Percentiles rank a stretch among this genome's conserved stretches.
Conservation (phyloP, 64 coral and sea anemone species). For the Pocillopora damicornis region DNA sequence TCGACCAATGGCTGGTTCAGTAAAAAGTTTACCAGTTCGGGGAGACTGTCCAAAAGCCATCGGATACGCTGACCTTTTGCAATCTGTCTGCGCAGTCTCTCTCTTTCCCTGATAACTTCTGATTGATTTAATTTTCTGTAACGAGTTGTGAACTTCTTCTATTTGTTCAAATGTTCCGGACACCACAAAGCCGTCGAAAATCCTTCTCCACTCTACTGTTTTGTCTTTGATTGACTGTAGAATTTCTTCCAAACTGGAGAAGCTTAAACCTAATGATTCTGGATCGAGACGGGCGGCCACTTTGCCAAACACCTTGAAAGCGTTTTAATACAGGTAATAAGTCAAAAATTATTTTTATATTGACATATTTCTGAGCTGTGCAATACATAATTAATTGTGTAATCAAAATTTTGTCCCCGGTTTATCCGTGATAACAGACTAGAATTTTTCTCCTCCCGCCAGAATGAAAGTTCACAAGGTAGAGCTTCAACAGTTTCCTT, state of each 20-base stretch:
- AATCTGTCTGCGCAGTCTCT: neutral
- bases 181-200: constrained; percentile 22
- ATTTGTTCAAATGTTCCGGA: constrained; percentile 15
- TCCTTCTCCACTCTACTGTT: neutral
- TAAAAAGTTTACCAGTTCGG: neutral
- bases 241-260: neutral
- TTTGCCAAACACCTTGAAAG: constrained; percentile 4
- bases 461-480: too few relatives aligned
- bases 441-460: too few relatives aligned
- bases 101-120: neutral
- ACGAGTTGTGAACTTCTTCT: neutral
- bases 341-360: too few relatives aligned
- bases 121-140: neutral
- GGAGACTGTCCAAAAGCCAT: neutral
- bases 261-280: neutral
- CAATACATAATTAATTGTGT: too few relatives aligned
- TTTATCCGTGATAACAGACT: too few relatives aligned
- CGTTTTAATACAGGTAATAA: neutral
- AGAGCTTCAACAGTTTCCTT: too few relatives aligned
- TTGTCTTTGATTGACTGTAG: neutral
- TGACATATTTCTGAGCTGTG: too few relatives aligned
- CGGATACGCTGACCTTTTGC: neutral
- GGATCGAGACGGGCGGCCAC: constrained; percentile 22
- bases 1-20: neutral
- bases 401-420: too few relatives aligned